A percentile compares a stretch with the other conserved stretches of the same genome.
phyloP scores from a whole-genome alignment of 2,888 invertebrate genomes.

The Mycalesis mineus region DNA sequence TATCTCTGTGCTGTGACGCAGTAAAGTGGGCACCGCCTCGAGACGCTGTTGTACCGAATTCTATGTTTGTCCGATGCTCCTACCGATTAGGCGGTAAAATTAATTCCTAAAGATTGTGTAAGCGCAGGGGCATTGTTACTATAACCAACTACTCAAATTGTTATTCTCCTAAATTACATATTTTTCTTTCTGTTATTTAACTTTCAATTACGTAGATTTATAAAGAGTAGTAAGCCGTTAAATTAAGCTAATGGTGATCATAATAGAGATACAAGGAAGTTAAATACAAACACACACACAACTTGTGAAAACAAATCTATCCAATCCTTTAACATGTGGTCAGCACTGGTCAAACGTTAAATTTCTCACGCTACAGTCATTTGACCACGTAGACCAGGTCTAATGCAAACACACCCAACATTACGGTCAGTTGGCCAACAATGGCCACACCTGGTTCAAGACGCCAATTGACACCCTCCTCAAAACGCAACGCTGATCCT shows the following conservation, averaged over 20 bases:
- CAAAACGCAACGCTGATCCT: constrained; percentile 52
- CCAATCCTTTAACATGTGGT: constrained; percentile 21
- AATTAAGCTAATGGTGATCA: too few species aligned
- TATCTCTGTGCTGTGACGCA: constrained; percentile 65
- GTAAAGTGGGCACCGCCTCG: constrained; percentile 53
- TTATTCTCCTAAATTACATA: background rate
- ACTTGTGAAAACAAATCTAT: background rate
- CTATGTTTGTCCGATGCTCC: constrained; percentile 51
- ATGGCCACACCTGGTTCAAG: constrained; percentile 65
- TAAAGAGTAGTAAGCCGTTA: too few species aligned
- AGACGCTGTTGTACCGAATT: constrained; percentile 46
- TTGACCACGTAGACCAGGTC: constrained; percentile 53
- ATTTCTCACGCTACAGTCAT: constrained; percentile 63
- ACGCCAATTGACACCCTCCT: constrained; percentile 68
- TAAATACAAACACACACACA: too few species aligned
- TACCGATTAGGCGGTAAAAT: constrained; percentile 46
- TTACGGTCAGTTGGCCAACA: constrained; percentile 72
- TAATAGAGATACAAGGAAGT: too few species aligned
- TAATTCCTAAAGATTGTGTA: constrained; percentile 16
- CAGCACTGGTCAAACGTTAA: constrained; percentile 30
- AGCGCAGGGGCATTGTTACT: background rate
- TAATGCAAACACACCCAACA: constrained; percentile 55
- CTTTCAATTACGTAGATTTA: too few species aligned
- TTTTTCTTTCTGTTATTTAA: too few species aligned
- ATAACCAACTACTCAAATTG: background rate